A percentile compares a stretch with the other conserved stretches of the same genome.
Evolutionary conservation across 1,140 invertebrate species (phyloP).

Genomic region (Manduca sexta): DNA sequence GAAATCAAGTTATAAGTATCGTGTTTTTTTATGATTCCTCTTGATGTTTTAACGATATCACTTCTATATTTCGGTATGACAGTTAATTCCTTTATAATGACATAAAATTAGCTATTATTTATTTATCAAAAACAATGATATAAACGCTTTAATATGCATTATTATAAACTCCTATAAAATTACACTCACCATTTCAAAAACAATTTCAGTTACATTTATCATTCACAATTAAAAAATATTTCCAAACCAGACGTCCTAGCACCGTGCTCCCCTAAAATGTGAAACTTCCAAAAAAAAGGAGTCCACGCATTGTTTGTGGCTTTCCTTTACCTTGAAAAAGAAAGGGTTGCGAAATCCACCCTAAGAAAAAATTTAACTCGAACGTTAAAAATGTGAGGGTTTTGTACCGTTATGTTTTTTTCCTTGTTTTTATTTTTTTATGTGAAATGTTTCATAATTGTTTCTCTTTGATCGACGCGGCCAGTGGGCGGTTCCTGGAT

Average conservation of each 20-base stretch:
- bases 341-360: conserved; percentile 9
- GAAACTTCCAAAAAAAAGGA: conserved; percentile 6
- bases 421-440: conserved; percentile 26
- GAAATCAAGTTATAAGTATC: no score
- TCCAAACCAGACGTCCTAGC: conserved; percentile 13
- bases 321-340: not conserved
- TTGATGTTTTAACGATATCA: no score
- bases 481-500: not conserved
- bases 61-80: no score
- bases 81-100: no score
- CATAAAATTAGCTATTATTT: no score
- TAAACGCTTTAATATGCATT: no score
- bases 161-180: no score
- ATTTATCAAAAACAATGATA: no score
- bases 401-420: conserved; percentile 26
- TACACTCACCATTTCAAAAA: no score
- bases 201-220: no score
- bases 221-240: conserved; percentile 9
- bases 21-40: no score
- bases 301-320: conserved; percentile 4
- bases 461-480: conserved; percentile 32
- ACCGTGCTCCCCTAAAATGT: not conserved
- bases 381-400: conserved; percentile 31
- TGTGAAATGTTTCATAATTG: conserved; percentile 33
- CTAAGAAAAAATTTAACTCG: conserved; percentile 26